Percentiles rank a stretch among this genome's conserved stretches.
Conservation (phyloP, 2,797 vertebrate genomes). For the Lacerta bilineata region DNA sequence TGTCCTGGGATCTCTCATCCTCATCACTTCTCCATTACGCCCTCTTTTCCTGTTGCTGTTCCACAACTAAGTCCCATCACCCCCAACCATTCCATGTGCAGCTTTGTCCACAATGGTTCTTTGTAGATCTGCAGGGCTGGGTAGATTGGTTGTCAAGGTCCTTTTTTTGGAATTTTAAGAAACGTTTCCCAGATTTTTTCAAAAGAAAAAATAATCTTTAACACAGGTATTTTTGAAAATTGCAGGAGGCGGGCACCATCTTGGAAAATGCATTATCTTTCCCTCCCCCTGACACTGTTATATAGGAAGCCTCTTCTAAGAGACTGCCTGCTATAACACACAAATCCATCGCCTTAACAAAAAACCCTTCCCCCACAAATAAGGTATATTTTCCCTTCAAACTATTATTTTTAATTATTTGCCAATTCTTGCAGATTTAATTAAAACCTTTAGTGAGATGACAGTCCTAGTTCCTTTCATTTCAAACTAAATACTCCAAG, state of each 20-base stretch:
- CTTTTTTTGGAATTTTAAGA: not conserved
- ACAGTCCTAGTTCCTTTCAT: not conserved
- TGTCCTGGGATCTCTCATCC: not conserved
- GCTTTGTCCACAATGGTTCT: not conserved
- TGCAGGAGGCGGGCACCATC: not conserved
- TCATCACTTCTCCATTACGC: not conserved
- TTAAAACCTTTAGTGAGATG: not conserved
- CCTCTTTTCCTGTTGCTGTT: not conserved
- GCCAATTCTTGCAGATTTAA: not conserved
- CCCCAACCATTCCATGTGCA: not conserved
- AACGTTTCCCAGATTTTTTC: not conserved
- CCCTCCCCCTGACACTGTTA: not conserved
- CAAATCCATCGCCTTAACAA: not conserved
- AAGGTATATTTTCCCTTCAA: not conserved
- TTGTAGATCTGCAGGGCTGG: not conserved
- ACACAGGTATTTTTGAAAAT: conserved; percentile 2
- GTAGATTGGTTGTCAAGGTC: not conserved
- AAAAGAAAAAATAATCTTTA: not conserved
- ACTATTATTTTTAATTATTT: not conserved
- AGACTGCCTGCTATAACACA: not conserved
- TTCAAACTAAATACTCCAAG: not conserved
- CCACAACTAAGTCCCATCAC: not conserved
- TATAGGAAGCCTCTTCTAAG: not conserved
- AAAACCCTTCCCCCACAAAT: not conserved
- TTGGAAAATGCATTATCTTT: not conserved